phyloP scores from a whole-genome alignment of 2,888 invertebrate species.

The Tolmerus cingulatus region DNA sequence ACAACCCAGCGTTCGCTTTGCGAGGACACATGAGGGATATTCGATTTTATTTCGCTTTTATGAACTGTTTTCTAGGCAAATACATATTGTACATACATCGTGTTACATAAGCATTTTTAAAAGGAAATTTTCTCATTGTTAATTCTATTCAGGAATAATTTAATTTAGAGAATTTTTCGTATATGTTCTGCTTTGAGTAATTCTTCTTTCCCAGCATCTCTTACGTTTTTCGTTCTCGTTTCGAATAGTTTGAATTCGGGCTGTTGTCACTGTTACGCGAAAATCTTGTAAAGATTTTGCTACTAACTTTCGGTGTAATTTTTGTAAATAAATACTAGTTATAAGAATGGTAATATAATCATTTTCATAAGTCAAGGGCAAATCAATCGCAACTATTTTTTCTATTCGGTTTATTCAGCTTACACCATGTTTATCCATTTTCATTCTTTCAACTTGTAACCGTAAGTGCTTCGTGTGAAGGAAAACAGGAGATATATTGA shows the following conservation, averaged over 20 bases:
- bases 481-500: neutral
- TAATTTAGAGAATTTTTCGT: neutral
- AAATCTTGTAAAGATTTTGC: constrained; percentile 38
- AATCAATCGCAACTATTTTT: constrained; percentile 20
- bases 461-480: constrained; percentile 40
- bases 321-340: constrained; percentile 40
- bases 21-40: neutral
- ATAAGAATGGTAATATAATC: constrained; percentile 19
- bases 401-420: constrained; percentile 21
- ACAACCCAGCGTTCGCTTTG: neutral
- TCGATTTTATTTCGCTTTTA: constrained; percentile 25
- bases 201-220: neutral
- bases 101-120: constrained; percentile 24
- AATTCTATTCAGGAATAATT: constrained; percentile 8
- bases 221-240: neutral
- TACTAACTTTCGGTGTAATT: constrained; percentile 37
- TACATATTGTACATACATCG: constrained; percentile 37
- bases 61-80: constrained; percentile 17
- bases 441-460: constrained; percentile 13
- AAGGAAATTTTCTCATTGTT: constrained; percentile 2
- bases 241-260: constrained; percentile 29
- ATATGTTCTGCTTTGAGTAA: neutral
- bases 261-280: constrained; percentile 36
- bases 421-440: neutral
- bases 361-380: constrained; percentile 11